Percentiles rank a stretch among this genome's conserved stretches.
Evolutionary conservation across 2,888 invertebrate genomes (phyloP).

Genomic region (Polydrusus pterygomalis): DNA sequence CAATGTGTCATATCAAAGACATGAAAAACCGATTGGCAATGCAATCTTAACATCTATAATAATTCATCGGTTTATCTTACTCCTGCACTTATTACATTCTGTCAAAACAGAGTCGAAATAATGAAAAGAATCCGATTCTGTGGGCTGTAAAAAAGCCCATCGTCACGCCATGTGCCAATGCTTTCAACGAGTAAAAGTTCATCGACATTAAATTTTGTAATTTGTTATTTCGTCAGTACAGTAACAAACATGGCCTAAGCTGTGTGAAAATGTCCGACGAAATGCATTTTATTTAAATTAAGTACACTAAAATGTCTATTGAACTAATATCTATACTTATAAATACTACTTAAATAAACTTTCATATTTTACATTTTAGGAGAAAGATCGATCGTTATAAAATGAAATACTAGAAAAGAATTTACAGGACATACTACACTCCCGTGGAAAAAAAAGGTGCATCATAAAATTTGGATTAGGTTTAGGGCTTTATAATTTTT

Average conservation of each 20-base stretch:
- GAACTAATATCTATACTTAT: no score
- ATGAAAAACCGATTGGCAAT: no score
- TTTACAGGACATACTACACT: no score
- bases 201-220: constrained; percentile 43
- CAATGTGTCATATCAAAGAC: no score
- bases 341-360: no score
- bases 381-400: no score
- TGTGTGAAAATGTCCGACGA: neutral
- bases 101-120: constrained; percentile 29
- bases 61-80: neutral
- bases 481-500: no score
- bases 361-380: no score
- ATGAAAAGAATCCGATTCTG: constrained; percentile 41
- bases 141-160: constrained; percentile 46
- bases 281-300: constrained; percentile 6
- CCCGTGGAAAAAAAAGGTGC: no score
- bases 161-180: constrained; percentile 50
- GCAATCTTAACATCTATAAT: neutral
- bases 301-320: no score
- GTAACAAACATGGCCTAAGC: constrained; percentile 10
- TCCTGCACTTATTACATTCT: constrained; percentile 5
- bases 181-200: constrained; percentile 42
- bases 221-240: constrained; percentile 35
- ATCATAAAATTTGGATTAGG: no score
- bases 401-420: no score